Evolutionary conservation across 92 coral and sea anemone species (phyloP).

Genomic region (Montipora capitata): DNA sequence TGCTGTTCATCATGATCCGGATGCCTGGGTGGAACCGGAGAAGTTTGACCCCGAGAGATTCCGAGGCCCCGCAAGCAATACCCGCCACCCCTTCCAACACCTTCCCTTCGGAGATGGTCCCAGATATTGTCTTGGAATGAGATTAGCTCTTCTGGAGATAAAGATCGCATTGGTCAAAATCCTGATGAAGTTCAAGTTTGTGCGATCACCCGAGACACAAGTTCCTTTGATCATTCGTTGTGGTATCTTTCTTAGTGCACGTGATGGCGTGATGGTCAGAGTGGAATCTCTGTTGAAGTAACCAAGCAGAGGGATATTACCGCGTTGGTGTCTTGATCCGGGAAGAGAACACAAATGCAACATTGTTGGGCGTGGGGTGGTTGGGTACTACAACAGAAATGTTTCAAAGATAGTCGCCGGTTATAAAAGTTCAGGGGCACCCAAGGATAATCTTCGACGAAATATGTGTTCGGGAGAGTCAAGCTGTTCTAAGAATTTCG

Average conservation of each 20-base stretch:
- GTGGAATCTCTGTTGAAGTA: constrained; percentile 2
- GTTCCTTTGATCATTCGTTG: constrained; percentile 65
- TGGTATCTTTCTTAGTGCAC: constrained; percentile 59
- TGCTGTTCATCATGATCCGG: constrained; percentile 71
- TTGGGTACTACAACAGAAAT: too few relatives aligned
- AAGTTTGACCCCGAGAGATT: constrained; percentile 85
- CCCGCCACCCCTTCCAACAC: constrained; percentile 83
- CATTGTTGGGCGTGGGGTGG: too few relatives aligned
- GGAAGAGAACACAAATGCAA: too few relatives aligned
- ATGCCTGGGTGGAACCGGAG: constrained; percentile 72
- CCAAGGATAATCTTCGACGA: too few relatives aligned
- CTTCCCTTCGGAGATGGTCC: constrained; percentile 87
- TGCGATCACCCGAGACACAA: constrained; percentile 78
- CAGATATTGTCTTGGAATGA: constrained; percentile 84
- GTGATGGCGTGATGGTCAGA: constrained; percentile 63
- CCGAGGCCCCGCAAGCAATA: constrained; percentile 68
- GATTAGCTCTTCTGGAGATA: constrained; percentile 77
- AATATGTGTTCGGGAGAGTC: too few relatives aligned
- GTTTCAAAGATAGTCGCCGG: too few relatives aligned
- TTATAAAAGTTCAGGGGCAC: too few relatives aligned
- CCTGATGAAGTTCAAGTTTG: constrained; percentile 76
- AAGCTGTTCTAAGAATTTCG: too few relatives aligned
- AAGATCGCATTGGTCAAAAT: constrained; percentile 71
- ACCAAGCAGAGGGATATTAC: background rate
- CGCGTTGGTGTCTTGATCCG: too few relatives aligned